A percentile compares a stretch with the other conserved stretches of the same genome.
Conservation (phyloP, 2,888 invertebrate species). For the Steromphala cineraria region DNA sequence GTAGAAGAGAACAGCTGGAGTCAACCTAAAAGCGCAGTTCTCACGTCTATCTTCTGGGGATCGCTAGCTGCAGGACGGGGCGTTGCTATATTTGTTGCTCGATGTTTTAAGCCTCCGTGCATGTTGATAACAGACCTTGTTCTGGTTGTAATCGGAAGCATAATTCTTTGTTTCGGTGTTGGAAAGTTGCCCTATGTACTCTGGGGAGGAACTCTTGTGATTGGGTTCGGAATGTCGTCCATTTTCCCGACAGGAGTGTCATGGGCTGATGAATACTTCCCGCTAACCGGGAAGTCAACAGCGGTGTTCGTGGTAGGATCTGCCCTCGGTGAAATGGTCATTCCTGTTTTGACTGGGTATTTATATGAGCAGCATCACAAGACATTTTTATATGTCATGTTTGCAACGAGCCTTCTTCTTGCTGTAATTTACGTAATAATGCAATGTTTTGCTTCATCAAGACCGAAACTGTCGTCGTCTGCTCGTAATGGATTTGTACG, state of each 20-base stretch:
- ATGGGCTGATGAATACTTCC: slow-evolving; percentile 76
- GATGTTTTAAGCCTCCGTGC: slow-evolving; percentile 70
- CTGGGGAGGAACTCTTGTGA: slow-evolving; percentile 73
- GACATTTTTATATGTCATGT: slow-evolving; percentile 71
- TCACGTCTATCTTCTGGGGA: slow-evolving; percentile 76
- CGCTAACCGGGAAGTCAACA: slow-evolving; percentile 75
- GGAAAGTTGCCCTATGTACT: slow-evolving; percentile 60
- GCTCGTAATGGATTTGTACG: slow-evolving; percentile 56
- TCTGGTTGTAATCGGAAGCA: slow-evolving; percentile 66
- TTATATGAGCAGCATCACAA: slow-evolving; percentile 69
- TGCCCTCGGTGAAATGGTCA: slow-evolving; percentile 75
- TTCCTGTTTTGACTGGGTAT: slow-evolving; percentile 73
- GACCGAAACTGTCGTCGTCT: slow-evolving; percentile 26
- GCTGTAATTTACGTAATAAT: slow-evolving; percentile 67
- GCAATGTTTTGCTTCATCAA: slow-evolving; percentile 69
- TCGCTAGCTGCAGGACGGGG: slow-evolving; percentile 75
- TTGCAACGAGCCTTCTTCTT: slow-evolving; percentile 61
- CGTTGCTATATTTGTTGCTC: slow-evolving; percentile 74
- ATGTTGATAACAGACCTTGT: slow-evolving; percentile 74
- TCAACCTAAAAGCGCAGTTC: slow-evolving; percentile 70
- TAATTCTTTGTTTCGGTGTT: slow-evolving; percentile 70
- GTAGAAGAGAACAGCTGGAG: slow-evolving; percentile 69
- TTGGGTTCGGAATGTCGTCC: slow-evolving; percentile 76
- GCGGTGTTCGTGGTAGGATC: slow-evolving; percentile 76
- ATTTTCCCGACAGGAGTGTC: slow-evolving; percentile 76